These are phyloP conservation scores for Drosophila funebris DNA, from an alignment of 1,140 invertebrate genomes.

Conservation along the genomic window DNA sequence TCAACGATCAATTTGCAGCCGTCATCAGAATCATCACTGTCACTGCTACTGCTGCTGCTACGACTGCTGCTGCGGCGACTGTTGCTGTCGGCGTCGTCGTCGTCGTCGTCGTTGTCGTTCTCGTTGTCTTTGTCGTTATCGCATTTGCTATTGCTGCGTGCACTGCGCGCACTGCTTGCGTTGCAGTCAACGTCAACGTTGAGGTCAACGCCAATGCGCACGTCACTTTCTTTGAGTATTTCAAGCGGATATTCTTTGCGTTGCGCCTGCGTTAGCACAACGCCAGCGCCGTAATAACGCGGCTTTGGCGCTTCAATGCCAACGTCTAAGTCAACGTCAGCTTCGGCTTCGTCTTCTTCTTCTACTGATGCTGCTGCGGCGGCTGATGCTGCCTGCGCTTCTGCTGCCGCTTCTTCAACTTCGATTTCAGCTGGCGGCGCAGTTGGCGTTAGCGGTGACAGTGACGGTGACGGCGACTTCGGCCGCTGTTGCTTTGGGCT, in stretches of 20 bases:
- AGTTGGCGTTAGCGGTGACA: neutral
- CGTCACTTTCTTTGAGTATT: constrained; percentile 11
- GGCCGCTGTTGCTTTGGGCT: constrained; percentile 25
- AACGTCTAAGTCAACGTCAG: constrained; percentile 56
- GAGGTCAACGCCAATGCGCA: too few species aligned
- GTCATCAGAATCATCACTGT: constrained; percentile 68
- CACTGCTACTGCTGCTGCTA: constrained; percentile 15
- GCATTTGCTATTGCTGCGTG: too few species aligned
- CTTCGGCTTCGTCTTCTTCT: constrained; percentile 33
- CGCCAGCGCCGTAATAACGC: constrained; percentile 87
- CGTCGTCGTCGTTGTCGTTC: neutral
- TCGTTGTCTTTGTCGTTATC: too few species aligned
- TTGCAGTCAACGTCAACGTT: neutral
- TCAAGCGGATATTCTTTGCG: constrained; percentile 90
- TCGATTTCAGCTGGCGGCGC: constrained; percentile 7
- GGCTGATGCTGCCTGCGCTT: neutral
- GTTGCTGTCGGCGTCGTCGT: neutral
- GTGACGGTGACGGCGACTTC: constrained; percentile 3
- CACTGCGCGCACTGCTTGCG: neutral
- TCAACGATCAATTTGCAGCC: constrained; percentile 84
- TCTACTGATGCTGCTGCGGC: constrained; percentile 2
- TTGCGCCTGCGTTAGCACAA: constrained; percentile 90
- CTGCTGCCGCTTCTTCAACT: neutral
- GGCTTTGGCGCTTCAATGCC: constrained; percentile 81
- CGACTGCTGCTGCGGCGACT: constrained; percentile 10